Base-by-base conservation (phyloP, 2,797 vertebrate species). In the Premnoplex brunnescens region DNA sequence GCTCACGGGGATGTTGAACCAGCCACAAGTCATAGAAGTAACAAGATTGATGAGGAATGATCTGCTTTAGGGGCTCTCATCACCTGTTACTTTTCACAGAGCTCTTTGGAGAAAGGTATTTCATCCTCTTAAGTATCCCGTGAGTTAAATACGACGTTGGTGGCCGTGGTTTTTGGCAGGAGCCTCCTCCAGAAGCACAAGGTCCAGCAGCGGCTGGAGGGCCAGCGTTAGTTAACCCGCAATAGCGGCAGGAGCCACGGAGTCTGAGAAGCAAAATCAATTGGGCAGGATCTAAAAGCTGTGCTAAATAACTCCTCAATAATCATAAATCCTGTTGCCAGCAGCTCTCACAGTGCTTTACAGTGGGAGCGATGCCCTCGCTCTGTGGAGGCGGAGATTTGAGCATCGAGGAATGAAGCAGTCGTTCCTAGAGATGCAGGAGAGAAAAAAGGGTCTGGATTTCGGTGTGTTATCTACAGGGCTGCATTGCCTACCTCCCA, bases 321-420 rank as follows among this genome's bases (percentile, higher is more conserved):
- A 82, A 93, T 58, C 77, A 88, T 95, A 95, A 93, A 91, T 96
- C 94, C 82, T 56, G 26, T 82, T 95, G 90, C 59, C 88, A 81
- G 24, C 66, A 73, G 83, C 59, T 95, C 88, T 82, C 80, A 78
- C 3, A 7, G 90, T 76, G 83, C 83, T 76, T 94, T 59, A 41
- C 0, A 1, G 74, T 68, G 83, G 58, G 74, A 91, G 36, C 0
- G 16, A 79, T 88, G 90, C 58, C 64, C 43, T 97, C 0, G 0
- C 66, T 91, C 91, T 46, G 67, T 9, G 8, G 90, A 90, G 71
- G 63, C 0, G 1, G 83, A 55, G 85, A 76, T 44, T 59, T 8
- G 55, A 48, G 80, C 73, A 12, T 73, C 23, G 13, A 94, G 88
- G 86, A 95, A 94, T 1, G 12, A 49, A 93, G 67, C 0, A 1